phyloP scores from a whole-genome alignment of 2,113 vertebrate genomes.

The Ctenomys sociabilis region DNA sequence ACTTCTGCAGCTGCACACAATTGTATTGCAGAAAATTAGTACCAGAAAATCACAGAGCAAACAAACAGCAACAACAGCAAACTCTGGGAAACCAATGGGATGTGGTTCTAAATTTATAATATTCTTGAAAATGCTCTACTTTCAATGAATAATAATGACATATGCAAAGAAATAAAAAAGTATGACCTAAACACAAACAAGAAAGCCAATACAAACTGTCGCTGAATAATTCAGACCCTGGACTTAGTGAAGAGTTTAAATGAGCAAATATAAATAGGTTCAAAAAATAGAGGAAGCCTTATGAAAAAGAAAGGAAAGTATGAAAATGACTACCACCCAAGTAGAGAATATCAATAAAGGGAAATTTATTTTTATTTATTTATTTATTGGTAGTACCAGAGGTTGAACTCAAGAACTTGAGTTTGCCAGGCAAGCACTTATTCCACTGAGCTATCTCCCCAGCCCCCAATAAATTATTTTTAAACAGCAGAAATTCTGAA shows the following conservation, averaged over 20 bases:
- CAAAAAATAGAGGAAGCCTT: not conserved
- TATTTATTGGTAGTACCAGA: not conserved
- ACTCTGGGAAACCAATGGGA: not conserved
- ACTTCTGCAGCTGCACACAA: conserved; percentile 16
- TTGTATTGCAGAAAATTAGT: not conserved
- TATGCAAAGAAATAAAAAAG: not conserved
- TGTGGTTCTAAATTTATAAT: not conserved
- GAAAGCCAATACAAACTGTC: not conserved
- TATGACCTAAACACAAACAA: not conserved
- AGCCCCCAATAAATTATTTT: not conserved
- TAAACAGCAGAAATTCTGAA: not conserved
- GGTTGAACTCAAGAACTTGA: too few species aligned
- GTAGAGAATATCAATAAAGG: not conserved
- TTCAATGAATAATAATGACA: not conserved
- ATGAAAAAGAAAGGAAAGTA: not conserved
- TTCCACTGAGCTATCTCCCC: too few species aligned
- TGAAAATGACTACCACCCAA: not conserved
- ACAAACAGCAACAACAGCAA: not conserved
- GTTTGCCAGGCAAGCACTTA: too few species aligned
- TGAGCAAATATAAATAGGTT: not conserved
- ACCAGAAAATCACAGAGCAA: not conserved
- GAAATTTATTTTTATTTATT: too few species aligned
- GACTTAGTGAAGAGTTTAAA: not conserved
- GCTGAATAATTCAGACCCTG: not conserved
- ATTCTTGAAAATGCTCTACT: conserved; percentile 18